phyloP scores from a whole-genome alignment of 2,113 vertebrate species.

The Catharus fuscescens region DNA sequence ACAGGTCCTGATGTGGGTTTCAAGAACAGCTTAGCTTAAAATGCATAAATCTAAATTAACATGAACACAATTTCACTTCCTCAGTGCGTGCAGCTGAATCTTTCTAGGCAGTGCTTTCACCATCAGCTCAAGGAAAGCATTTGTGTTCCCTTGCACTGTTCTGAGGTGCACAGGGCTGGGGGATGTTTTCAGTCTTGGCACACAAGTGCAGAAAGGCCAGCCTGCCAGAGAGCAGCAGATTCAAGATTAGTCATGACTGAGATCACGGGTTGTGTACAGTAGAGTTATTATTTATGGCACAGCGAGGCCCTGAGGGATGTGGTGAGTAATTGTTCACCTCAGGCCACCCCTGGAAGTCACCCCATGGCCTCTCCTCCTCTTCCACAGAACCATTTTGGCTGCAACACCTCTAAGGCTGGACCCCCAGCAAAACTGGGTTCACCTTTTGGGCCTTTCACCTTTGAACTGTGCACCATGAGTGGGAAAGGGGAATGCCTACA shows the following conservation, averaged over 20 bases:
- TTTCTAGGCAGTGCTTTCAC: neutral
- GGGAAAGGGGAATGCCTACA: neutral
- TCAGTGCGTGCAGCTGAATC: neutral
- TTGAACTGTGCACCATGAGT: neutral
- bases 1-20: neutral
- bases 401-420: neutral
- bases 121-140: neutral
- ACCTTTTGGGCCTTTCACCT: neutral
- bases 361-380: neutral
- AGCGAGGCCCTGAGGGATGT: neutral
- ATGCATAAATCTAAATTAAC: neutral
- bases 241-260: conserved; percentile 44
- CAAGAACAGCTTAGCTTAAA: neutral
- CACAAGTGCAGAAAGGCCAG: neutral
- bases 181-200: conserved; percentile 6
- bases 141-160: neutral
- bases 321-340: neutral
- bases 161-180: neutral
- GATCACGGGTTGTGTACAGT: conserved; percentile 26
- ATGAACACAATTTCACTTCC: neutral
- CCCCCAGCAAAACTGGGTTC: neutral
- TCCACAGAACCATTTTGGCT: neutral
- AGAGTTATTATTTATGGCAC: conserved; percentile 31
- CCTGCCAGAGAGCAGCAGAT: neutral
- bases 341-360: neutral